phyloP scores from a whole-genome alignment of 2,113 vertebrate genomes.

The Scalopus aquaticus region DNA sequence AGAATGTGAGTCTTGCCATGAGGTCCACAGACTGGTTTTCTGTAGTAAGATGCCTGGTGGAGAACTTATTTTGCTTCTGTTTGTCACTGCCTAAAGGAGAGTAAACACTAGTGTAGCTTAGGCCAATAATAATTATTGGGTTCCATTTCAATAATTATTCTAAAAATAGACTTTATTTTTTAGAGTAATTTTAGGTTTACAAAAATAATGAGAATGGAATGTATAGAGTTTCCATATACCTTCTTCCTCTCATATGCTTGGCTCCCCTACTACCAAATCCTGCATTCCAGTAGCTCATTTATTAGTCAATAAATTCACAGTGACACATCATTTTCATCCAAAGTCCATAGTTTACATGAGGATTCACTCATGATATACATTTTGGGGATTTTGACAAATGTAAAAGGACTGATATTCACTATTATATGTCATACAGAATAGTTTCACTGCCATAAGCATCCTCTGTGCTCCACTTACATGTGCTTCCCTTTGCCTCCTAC shows the following conservation, averaged over 20 bases:
- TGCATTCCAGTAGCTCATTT: background rate
- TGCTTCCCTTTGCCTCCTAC: background rate
- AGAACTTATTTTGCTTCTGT: background rate
- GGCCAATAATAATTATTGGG: background rate
- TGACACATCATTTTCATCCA: background rate
- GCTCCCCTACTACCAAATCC: background rate
- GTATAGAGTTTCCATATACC: background rate
- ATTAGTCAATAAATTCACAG: background rate
- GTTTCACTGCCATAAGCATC: background rate
- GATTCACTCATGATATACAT: background rate
- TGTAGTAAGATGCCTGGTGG: background rate
- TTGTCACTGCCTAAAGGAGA: conserved; percentile 19
- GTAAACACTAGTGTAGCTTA: background rate
- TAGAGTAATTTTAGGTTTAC: conserved; percentile 1
- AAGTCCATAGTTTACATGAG: background rate
- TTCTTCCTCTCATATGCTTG: background rate
- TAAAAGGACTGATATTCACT: background rate
- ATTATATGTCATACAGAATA: background rate
- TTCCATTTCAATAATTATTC: conserved; percentile 3
- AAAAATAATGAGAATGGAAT: background rate
- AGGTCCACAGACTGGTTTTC: background rate
- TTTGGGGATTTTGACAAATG: background rate
- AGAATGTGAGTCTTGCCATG: background rate
- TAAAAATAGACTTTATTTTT: conserved; percentile 23
- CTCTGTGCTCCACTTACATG: background rate